These are phyloP conservation scores for Nipponacmea schrenckii DNA, from an alignment of 2,888 invertebrate species.

Conservation along the genomic window DNA sequence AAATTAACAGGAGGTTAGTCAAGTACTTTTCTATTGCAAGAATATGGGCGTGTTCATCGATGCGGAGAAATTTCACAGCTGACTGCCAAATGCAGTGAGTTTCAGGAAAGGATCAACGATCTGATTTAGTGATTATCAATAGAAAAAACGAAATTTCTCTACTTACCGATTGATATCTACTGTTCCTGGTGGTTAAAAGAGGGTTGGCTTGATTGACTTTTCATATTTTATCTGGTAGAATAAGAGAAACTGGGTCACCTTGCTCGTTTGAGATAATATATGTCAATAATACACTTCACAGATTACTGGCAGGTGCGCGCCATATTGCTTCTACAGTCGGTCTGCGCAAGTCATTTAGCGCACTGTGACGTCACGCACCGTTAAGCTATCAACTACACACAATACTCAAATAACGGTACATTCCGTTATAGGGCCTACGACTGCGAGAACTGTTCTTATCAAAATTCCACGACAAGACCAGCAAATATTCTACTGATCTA, in stretches of 20 bases:
- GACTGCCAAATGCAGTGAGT: no score
- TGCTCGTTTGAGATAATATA: background rate
- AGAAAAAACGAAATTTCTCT: background rate
- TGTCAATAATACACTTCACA: background rate
- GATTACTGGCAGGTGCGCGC: slow-evolving; percentile 30
- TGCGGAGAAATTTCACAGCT: no score
- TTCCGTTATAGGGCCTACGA: no score
- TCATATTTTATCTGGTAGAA: background rate
- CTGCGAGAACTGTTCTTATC: no score
- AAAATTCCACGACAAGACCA: no score
- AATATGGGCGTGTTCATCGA: no score
- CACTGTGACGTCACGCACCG: slow-evolving; percentile 35
- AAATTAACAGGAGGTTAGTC: no score
- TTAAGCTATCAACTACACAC: slow-evolving; percentile 4
- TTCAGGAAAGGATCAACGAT: no score
- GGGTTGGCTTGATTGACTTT: background rate
- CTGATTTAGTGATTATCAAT: no score
- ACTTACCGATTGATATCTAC: slow-evolving; percentile 22
- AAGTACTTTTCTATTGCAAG: no score
- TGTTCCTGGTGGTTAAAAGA: slow-evolving; percentile 13
- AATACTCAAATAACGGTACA: no score
- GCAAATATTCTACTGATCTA: no score
- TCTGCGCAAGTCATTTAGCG: slow-evolving; percentile 34
- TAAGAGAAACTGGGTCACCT: background rate
- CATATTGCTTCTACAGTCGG: slow-evolving; percentile 28